phyloP scores from a whole-genome alignment of 2,797 vertebrate genomes.

The Percopsis omiscomaycus region DNA sequence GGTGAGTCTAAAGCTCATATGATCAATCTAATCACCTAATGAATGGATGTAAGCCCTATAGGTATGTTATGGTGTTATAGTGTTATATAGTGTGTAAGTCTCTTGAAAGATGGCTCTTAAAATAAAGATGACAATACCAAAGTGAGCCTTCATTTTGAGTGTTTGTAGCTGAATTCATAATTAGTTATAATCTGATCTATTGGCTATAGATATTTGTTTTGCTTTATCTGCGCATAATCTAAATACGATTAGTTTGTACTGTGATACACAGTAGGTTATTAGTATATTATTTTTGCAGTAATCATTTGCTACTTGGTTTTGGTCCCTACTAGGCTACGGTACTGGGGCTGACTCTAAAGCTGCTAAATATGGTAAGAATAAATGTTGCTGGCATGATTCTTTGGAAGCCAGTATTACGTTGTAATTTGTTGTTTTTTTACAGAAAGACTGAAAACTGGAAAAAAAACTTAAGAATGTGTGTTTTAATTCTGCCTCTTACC shows the following conservation, averaged over 20 bases:
- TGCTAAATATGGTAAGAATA: conserved; percentile 76
- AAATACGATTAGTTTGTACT: background rate
- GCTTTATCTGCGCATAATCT: no score
- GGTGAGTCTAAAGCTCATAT: conserved; percentile 22
- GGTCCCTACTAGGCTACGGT: conserved; percentile 42
- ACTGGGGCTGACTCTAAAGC: conserved; percentile 76
- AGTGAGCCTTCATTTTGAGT: background rate
- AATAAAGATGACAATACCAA: no score
- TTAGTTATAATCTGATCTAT: no score
- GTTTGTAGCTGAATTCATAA: background rate
- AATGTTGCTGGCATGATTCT: conserved; percentile 10
- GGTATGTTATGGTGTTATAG: no score
- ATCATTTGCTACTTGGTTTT: conserved; percentile 17
- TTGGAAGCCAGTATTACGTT: background rate
- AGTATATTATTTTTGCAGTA: background rate
- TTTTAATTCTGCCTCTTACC: conserved; percentile 1
- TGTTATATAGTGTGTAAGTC: no score
- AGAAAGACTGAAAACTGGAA: no score
- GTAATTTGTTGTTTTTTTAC: no score
- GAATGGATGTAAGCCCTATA: no score
- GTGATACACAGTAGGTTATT: conserved; percentile 13
- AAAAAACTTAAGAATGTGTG: background rate
- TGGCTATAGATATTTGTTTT: no score
- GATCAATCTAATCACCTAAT: no score
- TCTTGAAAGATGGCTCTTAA: no score